Percentiles rank a stretch among this genome's conserved stretches.
phyloP scores from a whole-genome alignment of 2,113 vertebrate genomes.

The Butorides virescens region DNA sequence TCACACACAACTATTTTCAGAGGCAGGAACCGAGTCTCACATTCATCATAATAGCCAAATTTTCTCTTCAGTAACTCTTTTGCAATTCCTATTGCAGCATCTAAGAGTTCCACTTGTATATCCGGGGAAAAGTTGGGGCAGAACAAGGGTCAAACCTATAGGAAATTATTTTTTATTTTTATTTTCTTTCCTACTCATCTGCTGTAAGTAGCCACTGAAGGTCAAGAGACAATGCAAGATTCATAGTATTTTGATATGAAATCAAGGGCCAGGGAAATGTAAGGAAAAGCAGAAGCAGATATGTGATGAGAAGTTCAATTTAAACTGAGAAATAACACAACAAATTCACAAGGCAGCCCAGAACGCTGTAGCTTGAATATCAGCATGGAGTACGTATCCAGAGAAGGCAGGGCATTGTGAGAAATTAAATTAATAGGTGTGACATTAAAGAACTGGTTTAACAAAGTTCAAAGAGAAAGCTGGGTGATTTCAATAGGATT shows the following conservation, averaged over 20 bases:
- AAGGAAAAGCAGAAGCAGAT: not conserved
- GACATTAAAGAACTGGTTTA: not conserved
- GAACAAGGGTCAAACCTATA: not conserved
- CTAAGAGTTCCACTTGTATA: not conserved
- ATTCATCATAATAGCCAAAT: not conserved
- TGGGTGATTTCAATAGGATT: not conserved
- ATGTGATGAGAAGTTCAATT: not conserved
- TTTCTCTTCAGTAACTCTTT: not conserved
- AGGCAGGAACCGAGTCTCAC: not conserved
- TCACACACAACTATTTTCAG: not conserved
- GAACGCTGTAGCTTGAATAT: not conserved
- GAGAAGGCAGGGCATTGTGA: not conserved
- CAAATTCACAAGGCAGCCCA: rapidly evolving
- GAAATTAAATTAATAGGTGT: not conserved
- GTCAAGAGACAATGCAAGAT: not conserved
- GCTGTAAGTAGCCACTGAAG: not conserved
- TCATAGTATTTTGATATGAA: not conserved
- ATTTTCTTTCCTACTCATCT: not conserved
- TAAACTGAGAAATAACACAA: not conserved
- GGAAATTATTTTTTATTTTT: not conserved
- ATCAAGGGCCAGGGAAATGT: not conserved
- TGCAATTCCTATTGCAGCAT: not conserved
- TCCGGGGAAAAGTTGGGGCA: not conserved
- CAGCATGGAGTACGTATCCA: not conserved
- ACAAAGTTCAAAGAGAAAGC: not conserved